Percentiles rank a stretch among this genome's conserved stretches.
phyloP scores from a whole-genome alignment of 2,113 vertebrate genomes.

The Ctenomys sociabilis region DNA sequence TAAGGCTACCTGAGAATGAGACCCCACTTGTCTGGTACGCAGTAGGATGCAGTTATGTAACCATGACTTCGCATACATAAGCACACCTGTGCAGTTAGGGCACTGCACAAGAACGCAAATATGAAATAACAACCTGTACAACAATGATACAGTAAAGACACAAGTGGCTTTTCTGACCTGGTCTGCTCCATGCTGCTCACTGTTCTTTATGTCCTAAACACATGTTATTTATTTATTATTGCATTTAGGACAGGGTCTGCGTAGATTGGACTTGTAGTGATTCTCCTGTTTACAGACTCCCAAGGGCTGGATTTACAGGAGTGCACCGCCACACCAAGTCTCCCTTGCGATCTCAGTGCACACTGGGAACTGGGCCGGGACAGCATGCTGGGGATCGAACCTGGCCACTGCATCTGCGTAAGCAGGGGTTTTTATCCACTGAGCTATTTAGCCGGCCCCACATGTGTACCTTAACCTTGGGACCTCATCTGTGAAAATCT shows the following conservation, averaged over 20 bases:
- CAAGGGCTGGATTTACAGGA: too few relatives aligned
- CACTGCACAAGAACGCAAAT: not conserved
- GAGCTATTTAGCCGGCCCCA: not conserved
- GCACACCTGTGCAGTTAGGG: not conserved
- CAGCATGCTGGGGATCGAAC: too few relatives aligned
- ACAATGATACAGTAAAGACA: not conserved
- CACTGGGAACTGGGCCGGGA: too few relatives aligned
- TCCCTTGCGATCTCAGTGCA: too few relatives aligned
- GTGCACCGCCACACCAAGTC: too few relatives aligned
- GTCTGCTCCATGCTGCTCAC: not conserved
- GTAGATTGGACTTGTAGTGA: too few relatives aligned
- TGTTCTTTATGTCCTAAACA: not conserved
- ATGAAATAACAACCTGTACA: not conserved
- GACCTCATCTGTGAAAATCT: not conserved
- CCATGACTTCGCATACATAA: not conserved
- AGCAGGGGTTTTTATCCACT: too few relatives aligned
- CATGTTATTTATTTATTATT: too few relatives aligned
- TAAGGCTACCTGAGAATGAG: not conserved
- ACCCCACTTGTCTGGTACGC: not conserved
- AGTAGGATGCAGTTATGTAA: not conserved
- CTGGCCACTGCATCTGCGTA: too few relatives aligned
- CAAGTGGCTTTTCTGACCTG: not conserved
- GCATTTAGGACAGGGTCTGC: too few relatives aligned
- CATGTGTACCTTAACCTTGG: not conserved
- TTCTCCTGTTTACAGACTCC: too few relatives aligned